Conservation (phyloP, 2,888 invertebrate genomes). For the Campoplex nolae region DNA sequence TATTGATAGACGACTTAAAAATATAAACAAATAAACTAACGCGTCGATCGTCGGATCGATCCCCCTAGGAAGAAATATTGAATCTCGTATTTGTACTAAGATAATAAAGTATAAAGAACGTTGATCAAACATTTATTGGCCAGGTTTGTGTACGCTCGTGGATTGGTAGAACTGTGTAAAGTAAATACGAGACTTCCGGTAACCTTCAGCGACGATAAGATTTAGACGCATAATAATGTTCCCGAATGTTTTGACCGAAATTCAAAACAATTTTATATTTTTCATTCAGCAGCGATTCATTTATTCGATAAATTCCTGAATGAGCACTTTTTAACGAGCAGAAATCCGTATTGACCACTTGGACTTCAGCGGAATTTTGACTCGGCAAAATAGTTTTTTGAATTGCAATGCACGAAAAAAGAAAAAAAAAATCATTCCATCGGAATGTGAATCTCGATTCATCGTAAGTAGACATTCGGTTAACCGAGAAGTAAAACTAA, state of each 20-base stretch:
- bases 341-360: too few relatives aligned
- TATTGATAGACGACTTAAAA: neutral
- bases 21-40: neutral
- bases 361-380: neutral
- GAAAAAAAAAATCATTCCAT: neutral
- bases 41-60: neutral
- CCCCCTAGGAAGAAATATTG: neutral
- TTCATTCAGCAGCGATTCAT: neutral
- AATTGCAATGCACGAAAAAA: neutral
- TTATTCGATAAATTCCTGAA: neutral
- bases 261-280: neutral
- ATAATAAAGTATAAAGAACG: slow-evolving; percentile 30
- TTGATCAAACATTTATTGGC: slow-evolving; percentile 13
- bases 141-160: neutral
- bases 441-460: neutral
- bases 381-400: neutral
- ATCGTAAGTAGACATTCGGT: neutral
- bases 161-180: slow-evolving; percentile 5
- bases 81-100: neutral
- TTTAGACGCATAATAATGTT: neutral
- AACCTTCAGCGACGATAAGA: slow-evolving; percentile 20
- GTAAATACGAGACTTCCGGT: slow-evolving; percentile 18
- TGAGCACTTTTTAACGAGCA: neutral
- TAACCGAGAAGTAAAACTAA: neutral
- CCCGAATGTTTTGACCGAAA: neutral